Evolutionary conservation across 2,113 vertebrate genomes (phyloP), one percentile per base, ranked within the genome.

Genomic region (Albula glossodonta): DNA sequence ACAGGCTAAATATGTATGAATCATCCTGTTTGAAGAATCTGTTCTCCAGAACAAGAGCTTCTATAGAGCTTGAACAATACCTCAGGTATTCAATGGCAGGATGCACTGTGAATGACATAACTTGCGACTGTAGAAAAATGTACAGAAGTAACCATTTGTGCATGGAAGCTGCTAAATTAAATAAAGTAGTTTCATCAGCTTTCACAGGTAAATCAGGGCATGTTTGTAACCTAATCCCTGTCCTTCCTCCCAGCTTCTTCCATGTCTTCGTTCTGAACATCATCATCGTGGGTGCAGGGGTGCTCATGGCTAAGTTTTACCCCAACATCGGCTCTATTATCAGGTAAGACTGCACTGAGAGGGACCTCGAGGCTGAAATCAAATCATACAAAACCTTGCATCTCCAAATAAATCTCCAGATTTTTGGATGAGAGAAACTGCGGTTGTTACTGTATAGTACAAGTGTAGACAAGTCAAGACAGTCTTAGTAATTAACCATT

Each of bases 251-350:
- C 88, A 99, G 98, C 83, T 86, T 98, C 91, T 90, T 96, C 88
- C 97, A 98, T 0, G 96, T 99, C 84, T 90, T 99, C 19, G 0
- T 90, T 51, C 93, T 98, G 91, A 99, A 99, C 85, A 0, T 97
- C 22, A 2, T 96, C 0, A 90, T 99, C 81, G 97, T 99, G 86
- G 96, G 94, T 91, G 88, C 95, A 90, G 98, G 98, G 74, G 97
- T 99, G 80, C 90, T 93, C 77, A 96, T 98, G 96, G 97, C 98
- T 91, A 96, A 88, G 92, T 97, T 98, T 90, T 99, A 97, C 90
- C 97, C 98, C 50, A 98, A 99, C 89, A 99, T 99, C 60, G 98
- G 98, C 83, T 96, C 97, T 83, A 98, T 99, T 87, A 98, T 99
- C 93, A 96, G 98, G 98, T 99, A 60, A 15, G 87, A 74, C 13